Evolutionary conservation across 2,888 invertebrate species (phyloP).

Genomic region (Tachina fera): DNA sequence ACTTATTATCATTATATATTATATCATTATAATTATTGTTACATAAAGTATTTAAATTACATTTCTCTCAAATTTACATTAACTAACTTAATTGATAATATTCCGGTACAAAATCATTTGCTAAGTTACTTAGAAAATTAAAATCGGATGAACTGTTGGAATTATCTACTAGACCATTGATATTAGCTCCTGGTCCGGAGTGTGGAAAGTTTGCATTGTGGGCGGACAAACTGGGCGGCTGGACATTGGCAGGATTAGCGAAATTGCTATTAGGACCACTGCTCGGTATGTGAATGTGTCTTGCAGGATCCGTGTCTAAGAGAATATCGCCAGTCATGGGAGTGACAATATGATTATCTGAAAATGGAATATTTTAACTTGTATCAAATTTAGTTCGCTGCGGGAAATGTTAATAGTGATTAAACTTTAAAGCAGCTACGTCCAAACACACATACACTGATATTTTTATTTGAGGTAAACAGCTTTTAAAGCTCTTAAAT

Average conservation of each 20-base stretch:
- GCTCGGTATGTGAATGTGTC: conserved; percentile 63
- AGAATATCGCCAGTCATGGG: conserved; percentile 53
- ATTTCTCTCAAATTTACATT: conserved; percentile 72
- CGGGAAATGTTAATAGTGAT: too few species aligned
- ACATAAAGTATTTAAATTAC: not conserved
- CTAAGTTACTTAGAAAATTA: conserved; percentile 95
- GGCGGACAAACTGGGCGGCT: conserved; percentile 40
- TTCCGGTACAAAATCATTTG: conserved; percentile 96
- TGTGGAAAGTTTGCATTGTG: conserved; percentile 63
- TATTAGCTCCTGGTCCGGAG: conserved; percentile 84
- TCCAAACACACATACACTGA: too few species aligned
- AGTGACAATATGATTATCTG: conserved; percentile 57
- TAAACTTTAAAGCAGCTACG: too few species aligned
- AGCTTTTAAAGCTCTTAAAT: too few species aligned
- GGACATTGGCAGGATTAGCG: conserved; percentile 68
- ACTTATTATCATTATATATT: not conserved
- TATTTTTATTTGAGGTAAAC: too few species aligned
- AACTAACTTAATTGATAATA: conserved; percentile 87
- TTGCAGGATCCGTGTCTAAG: conserved; percentile 65
- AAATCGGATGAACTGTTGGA: conserved; percentile 97
- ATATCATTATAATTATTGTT: not conserved
- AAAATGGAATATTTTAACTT: conserved; percentile 4
- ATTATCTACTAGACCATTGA: conserved; percentile 88
- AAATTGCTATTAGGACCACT: conserved; percentile 63
- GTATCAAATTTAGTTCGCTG: too few species aligned